Conservation (phyloP, 53 echinoderm and acorn worm genomes). For the Luidia sarsii region DNA sequence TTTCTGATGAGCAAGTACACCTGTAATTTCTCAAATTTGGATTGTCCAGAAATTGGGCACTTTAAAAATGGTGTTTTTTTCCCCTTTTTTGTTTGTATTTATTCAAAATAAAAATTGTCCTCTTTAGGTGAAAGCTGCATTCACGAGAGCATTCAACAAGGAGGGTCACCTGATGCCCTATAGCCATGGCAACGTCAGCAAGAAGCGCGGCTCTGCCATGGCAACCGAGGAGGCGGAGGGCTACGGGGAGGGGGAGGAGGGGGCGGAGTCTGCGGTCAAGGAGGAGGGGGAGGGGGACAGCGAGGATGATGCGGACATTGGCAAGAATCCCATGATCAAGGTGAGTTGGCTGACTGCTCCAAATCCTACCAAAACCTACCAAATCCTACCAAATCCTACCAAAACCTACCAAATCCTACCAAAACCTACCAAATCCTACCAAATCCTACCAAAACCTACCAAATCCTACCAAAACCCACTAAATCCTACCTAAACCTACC, state of each 20-base stretch:
- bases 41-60: too few relatives aligned
- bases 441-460: too few relatives aligned
- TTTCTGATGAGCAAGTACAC: too few relatives aligned
- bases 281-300: conserved; percentile 59
- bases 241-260: conserved; percentile 27
- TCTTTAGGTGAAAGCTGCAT: conserved; percentile 96
- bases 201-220: conserved; percentile 61
- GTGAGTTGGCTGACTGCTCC: conserved; percentile 35
- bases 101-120: too few relatives aligned
- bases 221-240: conserved; percentile 48
- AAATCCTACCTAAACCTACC: too few relatives aligned
- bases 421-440: too few relatives aligned
- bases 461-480: too few relatives aligned
- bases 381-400: neutral
- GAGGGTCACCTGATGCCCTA: conserved; percentile 82
- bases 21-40: too few relatives aligned
- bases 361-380: neutral
- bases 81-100: too few relatives aligned
- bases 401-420: too few relatives aligned
- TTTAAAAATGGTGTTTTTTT: too few relatives aligned
- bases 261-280: conserved; percentile 30
- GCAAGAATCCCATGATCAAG: conserved; percentile 61
- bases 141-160: conserved; percentile 92
- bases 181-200: conserved; percentile 47
- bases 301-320: conserved; percentile 57